A percentile compares a stretch with the other conserved stretches of the same genome.
These are phyloP conservation scores for Drosophila persimilis DNA, from an alignment of 1,140 invertebrate species.

Conservation along the genomic window DNA sequence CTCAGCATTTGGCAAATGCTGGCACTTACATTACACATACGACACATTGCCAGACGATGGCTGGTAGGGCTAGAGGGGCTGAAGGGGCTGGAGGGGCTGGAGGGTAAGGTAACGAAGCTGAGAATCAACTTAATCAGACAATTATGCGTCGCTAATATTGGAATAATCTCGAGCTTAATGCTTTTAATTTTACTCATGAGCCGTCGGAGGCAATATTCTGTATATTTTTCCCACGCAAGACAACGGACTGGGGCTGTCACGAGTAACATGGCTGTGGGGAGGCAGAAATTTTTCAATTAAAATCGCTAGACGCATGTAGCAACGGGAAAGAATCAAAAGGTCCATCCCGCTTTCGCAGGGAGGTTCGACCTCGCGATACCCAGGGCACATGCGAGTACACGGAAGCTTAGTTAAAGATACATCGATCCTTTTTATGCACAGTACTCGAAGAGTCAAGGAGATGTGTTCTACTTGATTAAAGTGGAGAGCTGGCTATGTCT, in stretches of 20 bases:
- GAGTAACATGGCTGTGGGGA: conserved; percentile 3
- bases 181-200: conserved; percentile 66
- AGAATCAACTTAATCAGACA: conserved; percentile 70
- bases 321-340: background rate
- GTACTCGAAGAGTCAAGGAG: too few species aligned
- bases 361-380: background rate
- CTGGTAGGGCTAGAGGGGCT: background rate
- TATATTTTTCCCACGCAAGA: background rate
- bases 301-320: conserved; percentile 7
- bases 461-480: too few species aligned
- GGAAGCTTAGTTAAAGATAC: too few species aligned
- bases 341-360: background rate
- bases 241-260: background rate
- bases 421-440: too few species aligned
- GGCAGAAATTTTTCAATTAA: conserved; percentile 38
- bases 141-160: conserved; percentile 71
- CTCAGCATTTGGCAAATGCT: conserved; percentile 33
- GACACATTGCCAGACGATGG: conserved; percentile 38
- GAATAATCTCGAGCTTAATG: conserved; percentile 71
- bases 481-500: too few species aligned
- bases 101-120: conserved; percentile 12
- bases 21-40: conserved; percentile 69
- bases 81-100: background rate
- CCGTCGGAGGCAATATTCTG: conserved; percentile 25
- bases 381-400: background rate